Conservation (phyloP, 2,113 vertebrate genomes). For the Gopherus evgoodei region DNA sequence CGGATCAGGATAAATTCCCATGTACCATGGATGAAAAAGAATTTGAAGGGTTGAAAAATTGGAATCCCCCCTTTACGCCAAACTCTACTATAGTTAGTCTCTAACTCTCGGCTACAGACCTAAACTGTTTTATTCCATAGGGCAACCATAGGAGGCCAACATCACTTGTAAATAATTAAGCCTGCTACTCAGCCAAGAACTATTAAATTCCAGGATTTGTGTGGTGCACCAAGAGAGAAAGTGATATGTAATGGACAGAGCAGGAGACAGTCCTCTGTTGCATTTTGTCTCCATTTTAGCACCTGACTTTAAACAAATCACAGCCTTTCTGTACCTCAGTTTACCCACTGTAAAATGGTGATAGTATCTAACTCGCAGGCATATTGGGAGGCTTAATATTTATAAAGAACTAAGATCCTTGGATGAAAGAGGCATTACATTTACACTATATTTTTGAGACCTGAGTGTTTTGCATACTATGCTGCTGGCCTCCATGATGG, state of each 20-base stretch:
- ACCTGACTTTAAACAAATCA: conserved; percentile 10
- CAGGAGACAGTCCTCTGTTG: background rate
- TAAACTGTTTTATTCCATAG: background rate
- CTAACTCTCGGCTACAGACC: background rate
- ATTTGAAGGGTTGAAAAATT: background rate
- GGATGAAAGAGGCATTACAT: background rate
- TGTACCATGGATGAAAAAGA: background rate
- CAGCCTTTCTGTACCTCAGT: background rate
- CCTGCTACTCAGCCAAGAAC: background rate
- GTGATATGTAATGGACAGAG: background rate
- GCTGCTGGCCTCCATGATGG: conserved; percentile 3
- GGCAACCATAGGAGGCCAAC: background rate
- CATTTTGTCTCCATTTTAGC: conserved; percentile 4
- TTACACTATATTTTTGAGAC: conserved; percentile 38
- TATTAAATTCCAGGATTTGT: conserved; percentile 10
- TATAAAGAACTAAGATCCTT: conserved; percentile 24
- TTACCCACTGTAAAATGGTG: conserved; percentile 12
- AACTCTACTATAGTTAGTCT: background rate
- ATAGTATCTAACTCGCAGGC: background rate
- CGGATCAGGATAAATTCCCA: background rate
- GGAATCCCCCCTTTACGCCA: background rate
- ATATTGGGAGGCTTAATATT: background rate
- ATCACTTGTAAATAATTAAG: background rate
- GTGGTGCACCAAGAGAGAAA: conserved; percentile 6
- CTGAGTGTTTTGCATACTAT: conserved; percentile 56